A percentile compares a stretch with the other conserved stretches of the same genome.
phyloP scores from a whole-genome alignment of 2,888 invertebrate species.

The Drosophila imparisetae region DNA sequence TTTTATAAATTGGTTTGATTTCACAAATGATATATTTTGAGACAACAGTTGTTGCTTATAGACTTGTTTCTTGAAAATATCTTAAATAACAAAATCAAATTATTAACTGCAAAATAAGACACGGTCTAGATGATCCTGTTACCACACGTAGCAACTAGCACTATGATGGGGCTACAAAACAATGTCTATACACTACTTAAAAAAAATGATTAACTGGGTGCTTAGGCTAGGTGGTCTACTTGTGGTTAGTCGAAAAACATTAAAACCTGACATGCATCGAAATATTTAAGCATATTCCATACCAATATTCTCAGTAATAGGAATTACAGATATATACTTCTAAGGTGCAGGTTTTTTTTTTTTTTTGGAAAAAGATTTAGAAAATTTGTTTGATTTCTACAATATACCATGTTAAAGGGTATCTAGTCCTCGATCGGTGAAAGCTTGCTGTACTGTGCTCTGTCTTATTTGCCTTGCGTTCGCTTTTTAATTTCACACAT shows the following conservation, averaged over 20 bases:
- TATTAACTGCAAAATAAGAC: not conserved
- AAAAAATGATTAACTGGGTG: too few species aligned
- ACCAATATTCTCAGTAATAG: too few species aligned
- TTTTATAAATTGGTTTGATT: too few species aligned
- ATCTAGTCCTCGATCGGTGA: not conserved
- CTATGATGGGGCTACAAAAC: not conserved
- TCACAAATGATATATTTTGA: too few species aligned
- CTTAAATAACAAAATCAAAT: not conserved
- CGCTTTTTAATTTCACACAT: conserved; percentile 74
- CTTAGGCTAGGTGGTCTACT: too few species aligned
- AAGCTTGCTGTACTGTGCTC: not conserved
- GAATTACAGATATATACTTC: too few species aligned
- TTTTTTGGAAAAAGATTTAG: too few species aligned
- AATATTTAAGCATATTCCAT: too few species aligned
- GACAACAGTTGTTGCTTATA: too few species aligned
- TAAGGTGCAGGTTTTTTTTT: not conserved
- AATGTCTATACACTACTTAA: not conserved
- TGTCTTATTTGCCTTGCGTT: conserved; percentile 30
- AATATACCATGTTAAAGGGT: not conserved
- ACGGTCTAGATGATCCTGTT: not conserved
- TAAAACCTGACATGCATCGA: too few species aligned
- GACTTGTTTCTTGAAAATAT: too few species aligned
- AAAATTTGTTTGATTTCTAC: not conserved
- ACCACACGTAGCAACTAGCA: not conserved
- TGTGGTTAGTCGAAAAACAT: too few species aligned